These are phyloP conservation scores for Agrochola circellaris DNA, from an alignment of 2,888 invertebrate species.

Conservation along the genomic window DNA sequence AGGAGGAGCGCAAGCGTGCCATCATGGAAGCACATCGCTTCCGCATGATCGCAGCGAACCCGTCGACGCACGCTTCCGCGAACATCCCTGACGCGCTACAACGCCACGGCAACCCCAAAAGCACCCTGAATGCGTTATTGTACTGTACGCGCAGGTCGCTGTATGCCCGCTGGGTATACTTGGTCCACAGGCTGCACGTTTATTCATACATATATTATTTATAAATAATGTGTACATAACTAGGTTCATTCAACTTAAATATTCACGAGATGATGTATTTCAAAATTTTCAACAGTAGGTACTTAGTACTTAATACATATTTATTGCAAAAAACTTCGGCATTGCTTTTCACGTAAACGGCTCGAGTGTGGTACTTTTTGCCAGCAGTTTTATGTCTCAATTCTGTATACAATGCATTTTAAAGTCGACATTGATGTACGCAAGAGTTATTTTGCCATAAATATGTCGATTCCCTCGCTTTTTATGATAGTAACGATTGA, in stretches of 20 bases:
- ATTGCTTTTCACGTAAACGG: conserved; percentile 31
- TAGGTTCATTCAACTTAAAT: conserved; percentile 37
- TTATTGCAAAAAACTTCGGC: conserved; percentile 17
- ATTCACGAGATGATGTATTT: conserved; percentile 20
- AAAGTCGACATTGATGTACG: conserved; percentile 19
- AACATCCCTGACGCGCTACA: no score
- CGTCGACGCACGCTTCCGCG: no score
- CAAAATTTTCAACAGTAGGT: neutral
- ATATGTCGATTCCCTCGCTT: conserved; percentile 20
- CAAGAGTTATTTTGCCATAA: conserved; percentile 20
- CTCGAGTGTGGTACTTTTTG: conserved; percentile 35
- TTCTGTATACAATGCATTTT: conserved; percentile 35
- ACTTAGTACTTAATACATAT: conserved; percentile 1
- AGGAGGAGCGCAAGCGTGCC: no score
- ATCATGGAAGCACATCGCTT: no score
- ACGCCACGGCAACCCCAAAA: no score
- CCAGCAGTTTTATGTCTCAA: conserved; percentile 45
- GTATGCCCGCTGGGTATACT: no score
- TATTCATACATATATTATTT: neutral
- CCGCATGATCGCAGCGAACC: no score
- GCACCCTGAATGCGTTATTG: no score
- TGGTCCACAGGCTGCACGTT: no score
- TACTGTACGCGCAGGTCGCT: no score
- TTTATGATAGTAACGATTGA: conserved; percentile 22
- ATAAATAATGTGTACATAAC: neutral